Conservation (phyloP, 2,888 invertebrate species). For the Cecidostiba fungosa region DNA sequence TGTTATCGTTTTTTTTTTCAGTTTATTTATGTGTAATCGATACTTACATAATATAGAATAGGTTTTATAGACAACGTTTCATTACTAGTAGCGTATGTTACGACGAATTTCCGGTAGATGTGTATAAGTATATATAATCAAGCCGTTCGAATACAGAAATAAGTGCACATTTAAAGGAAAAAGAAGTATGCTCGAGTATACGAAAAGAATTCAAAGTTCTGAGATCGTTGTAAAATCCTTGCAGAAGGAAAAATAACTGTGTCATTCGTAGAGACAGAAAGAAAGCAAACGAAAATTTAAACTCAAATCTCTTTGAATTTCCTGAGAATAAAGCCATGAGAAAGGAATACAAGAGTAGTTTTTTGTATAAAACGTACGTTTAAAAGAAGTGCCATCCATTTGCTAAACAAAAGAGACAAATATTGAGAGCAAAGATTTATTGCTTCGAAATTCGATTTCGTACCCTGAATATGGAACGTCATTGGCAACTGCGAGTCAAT, state of each 20-base stretch:
- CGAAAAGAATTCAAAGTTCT: not conserved
- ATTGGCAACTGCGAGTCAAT: slow-evolving; percentile 77
- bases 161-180: slow-evolving; percentile 22
- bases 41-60: slow-evolving; percentile 20
- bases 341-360: slow-evolving; percentile 23
- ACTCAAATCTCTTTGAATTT: slow-evolving; percentile 8
- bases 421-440: slow-evolving; percentile 36
- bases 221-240: not conserved
- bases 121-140: not conserved
- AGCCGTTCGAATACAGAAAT: not conserved
- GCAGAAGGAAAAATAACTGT: not conserved
- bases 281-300: not conserved
- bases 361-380: slow-evolving; percentile 51
- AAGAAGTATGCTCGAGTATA: not conserved
- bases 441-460: slow-evolving; percentile 46
- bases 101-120: slow-evolving; percentile 16
- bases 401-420: slow-evolving; percentile 53
- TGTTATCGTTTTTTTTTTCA: slow-evolving; percentile 19
- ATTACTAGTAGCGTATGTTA: slow-evolving; percentile 16
- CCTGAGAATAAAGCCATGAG: not conserved
- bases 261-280: not conserved
- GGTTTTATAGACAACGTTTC: slow-evolving; percentile 31
- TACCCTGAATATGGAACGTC: slow-evolving; percentile 68
- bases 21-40: slow-evolving; percentile 32
- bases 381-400: slow-evolving; percentile 68